Base-by-base conservation (phyloP, 30 jellyfish, hydroid and myxozoan genomes). In the Aurelia aurita region DNA sequence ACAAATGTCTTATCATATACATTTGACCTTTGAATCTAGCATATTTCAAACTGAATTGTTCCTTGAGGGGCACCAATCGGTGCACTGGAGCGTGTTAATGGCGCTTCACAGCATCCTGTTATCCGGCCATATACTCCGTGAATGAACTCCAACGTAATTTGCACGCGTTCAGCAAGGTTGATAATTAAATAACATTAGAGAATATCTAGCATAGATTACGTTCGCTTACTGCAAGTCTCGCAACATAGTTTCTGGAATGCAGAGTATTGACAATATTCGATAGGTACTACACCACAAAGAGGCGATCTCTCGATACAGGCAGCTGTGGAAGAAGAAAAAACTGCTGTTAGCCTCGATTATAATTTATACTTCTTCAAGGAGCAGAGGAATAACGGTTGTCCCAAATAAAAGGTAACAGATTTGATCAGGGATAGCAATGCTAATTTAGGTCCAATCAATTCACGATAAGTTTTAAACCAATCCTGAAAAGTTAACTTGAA, bases 271-370 rank as follows among this genome's bases (percentile, higher is more conserved):
- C 94, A 84, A 29, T 84, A 84, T 15, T 61, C 74, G 66, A 58
- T 84, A 11, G 85, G 94, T 6, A 72, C 85, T 6, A 84, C 85
- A 26, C 43, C 76, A 31, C 94, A 84, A 2, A 84, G 87, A 0
- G 94, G 94, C 11, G 94, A 84, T 26, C 57, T 84, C 46, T 84
- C 81, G 20, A 62, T 43, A 26, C 94, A 84, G 14, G 88, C 61
- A 12, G 94, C 87, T 67, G 60, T 26, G 54, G 35, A 32, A 1
- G 14, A 62, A 60, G 7, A 0, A 34, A 0, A 59, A 19, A 77
- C 19, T 14, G 18, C 19, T 15, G 12, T n/a, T 44, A 20, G 1
- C 31, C 10, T 43, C 65, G 19, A 9, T 25, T 21, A 9, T 28
- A 12, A 9, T 25, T 46, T n/a, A n/a, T n/a, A n/a, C n/a, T n/a